A percentile compares a stretch with the other conserved stretches of the same genome.
Evolutionary conservation across 2,797 vertebrate species (phyloP).

Genomic region (Tympanoctomys barrerae): DNA sequence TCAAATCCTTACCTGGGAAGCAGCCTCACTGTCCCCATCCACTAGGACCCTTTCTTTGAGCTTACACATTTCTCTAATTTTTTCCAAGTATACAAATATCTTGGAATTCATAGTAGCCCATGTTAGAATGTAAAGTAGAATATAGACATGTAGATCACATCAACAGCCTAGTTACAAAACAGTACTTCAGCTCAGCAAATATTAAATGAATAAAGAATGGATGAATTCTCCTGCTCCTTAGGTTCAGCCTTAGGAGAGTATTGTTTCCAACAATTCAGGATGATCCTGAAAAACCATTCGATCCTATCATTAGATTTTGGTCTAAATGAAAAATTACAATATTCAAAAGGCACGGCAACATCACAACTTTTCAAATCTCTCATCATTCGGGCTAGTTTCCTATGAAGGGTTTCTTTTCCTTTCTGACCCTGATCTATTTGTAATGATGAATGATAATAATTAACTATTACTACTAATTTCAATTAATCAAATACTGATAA

Average conservation of each 20-base stretch:
- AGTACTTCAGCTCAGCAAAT: background rate
- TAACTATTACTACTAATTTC: background rate
- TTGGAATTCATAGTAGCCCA: background rate
- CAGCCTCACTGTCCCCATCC: background rate
- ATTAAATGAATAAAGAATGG: background rate
- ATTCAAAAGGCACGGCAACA: background rate
- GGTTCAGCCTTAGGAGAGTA: no score
- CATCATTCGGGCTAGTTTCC: background rate
- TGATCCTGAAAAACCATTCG: background rate
- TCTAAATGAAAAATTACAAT: background rate
- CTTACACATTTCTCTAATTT: background rate
- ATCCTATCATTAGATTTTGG: background rate
- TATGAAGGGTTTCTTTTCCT: background rate
- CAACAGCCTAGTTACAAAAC: background rate
- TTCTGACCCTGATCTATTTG: background rate
- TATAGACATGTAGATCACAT: background rate
- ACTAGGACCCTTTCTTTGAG: background rate
- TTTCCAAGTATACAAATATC: background rate
- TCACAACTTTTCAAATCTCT: background rate
- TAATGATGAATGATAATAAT: background rate
- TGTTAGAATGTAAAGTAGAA: background rate
- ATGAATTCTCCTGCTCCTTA: background rate
- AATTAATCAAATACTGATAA: background rate
- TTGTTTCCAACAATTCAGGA: no score
- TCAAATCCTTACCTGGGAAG: background rate